These are phyloP conservation scores for Cebus imitator DNA, from an alignment of 2,113 vertebrate genomes.

Conservation along the genomic window DNA sequence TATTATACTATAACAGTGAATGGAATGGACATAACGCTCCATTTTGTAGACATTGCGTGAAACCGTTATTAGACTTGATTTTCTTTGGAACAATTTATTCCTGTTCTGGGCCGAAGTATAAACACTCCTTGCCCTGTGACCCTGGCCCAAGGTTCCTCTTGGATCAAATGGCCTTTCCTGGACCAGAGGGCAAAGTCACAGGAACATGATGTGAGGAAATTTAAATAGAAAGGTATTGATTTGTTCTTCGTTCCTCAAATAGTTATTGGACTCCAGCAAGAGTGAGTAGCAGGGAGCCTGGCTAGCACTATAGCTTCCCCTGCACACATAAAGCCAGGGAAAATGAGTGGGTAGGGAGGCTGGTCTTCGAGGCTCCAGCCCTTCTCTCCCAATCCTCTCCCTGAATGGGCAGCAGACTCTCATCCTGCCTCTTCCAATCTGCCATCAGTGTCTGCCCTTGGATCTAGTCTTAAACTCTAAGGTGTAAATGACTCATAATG, in stretches of 20 bases:
- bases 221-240: neutral
- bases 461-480: neutral
- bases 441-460: neutral
- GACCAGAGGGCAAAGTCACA: neutral
- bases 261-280: neutral
- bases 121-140: neutral
- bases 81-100: neutral
- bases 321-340: rapidly evolving
- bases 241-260: neutral
- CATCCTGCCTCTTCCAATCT: rapidly evolving
- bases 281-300: neutral
- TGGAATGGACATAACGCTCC: neutral
- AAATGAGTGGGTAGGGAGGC: neutral
- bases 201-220: neutral
- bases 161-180: neutral
- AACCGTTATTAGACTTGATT: neutral
- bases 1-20: neutral
- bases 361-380: neutral
- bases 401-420: neutral
- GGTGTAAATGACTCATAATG: neutral
- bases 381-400: neutral
- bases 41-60: neutral
- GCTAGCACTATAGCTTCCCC: neutral
- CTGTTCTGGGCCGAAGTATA: neutral
- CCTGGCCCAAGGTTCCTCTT: neutral